A percentile compares a stretch with the other conserved stretches of the same genome.
phyloP scores from a whole-genome alignment of 2,797 vertebrate genomes.

The Octomys mimax region DNA sequence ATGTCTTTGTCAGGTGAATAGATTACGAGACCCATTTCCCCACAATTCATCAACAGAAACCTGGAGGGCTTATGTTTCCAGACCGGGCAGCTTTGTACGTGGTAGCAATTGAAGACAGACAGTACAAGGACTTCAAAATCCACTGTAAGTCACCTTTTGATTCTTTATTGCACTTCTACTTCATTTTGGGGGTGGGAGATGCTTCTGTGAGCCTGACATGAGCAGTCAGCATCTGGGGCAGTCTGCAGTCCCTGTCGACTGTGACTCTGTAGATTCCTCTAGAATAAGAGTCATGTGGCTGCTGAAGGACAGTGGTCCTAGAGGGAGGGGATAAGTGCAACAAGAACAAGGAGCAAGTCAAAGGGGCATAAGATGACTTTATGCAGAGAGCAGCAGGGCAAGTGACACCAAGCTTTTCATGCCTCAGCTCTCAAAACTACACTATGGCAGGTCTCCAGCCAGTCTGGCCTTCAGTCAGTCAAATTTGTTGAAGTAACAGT shows the following conservation, averaged over 20 bases:
- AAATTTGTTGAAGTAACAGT: background rate
- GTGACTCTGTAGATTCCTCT: background rate
- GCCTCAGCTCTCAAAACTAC: background rate
- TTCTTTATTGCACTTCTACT: background rate
- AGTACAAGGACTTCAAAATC: slow-evolving; percentile 99
- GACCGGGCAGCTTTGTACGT: slow-evolving; percentile 98
- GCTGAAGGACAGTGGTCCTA: background rate
- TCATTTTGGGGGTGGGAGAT: background rate
- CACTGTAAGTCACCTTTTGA: slow-evolving; percentile 93
- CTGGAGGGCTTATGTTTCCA: slow-evolving; percentile 99
- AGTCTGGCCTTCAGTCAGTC: background rate
- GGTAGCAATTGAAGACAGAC: slow-evolving; percentile 98
- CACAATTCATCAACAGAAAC: slow-evolving; percentile 96
- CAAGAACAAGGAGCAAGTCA: background rate
- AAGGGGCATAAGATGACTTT: background rate
- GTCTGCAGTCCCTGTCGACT: slow-evolving; percentile 73
- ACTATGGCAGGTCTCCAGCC: background rate
- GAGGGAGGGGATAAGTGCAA: background rate
- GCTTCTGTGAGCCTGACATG: background rate
- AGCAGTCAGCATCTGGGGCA: background rate
- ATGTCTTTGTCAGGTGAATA: slow-evolving; percentile 93
- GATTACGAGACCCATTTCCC: slow-evolving; percentile 92
- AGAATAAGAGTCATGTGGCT: background rate
- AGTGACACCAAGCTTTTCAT: background rate
- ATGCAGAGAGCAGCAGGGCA: background rate